These are phyloP conservation scores for Agrypnia vestita DNA, from an alignment of 1,140 invertebrate genomes.

Conservation along the genomic window DNA sequence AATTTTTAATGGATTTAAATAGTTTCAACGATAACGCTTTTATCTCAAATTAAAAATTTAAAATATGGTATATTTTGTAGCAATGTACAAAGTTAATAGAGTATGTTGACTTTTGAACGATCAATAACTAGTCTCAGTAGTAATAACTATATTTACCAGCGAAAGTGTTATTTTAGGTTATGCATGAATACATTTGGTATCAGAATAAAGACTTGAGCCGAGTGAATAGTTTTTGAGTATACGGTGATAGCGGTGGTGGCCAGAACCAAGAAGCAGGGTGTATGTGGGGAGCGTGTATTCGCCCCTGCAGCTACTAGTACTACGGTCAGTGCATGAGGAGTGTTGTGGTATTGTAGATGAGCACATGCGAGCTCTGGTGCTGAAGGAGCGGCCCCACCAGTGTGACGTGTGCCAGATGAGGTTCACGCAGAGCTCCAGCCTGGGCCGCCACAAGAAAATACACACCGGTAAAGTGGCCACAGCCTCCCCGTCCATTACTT, in stretches of 20 bases:
- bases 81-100: no score
- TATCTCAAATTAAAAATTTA: no score
- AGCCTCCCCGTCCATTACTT: constrained; percentile 1
- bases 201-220: constrained; percentile 23
- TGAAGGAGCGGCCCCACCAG: constrained; percentile 82
- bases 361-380: constrained; percentile 73
- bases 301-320: not conserved
- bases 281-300: not conserved
- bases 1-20: no score
- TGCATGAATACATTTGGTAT: constrained; percentile 44
- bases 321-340: not conserved
- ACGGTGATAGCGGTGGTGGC: constrained; percentile 28
- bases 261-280: constrained; percentile 17
- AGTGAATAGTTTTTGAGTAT: constrained; percentile 59
- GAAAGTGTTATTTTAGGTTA: constrained; percentile 35
- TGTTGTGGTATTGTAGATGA: constrained; percentile 71
- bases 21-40: no score
- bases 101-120: no score
- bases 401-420: constrained; percentile 84
- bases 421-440: constrained; percentile 85
- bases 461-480: constrained; percentile 77
- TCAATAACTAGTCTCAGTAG: no score
- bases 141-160: no score
- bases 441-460: constrained; percentile 88
- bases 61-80: no score